Evolutionary conservation across 1,140 invertebrate species (phyloP).

Genomic region (Rhyacophila brunnea): DNA sequence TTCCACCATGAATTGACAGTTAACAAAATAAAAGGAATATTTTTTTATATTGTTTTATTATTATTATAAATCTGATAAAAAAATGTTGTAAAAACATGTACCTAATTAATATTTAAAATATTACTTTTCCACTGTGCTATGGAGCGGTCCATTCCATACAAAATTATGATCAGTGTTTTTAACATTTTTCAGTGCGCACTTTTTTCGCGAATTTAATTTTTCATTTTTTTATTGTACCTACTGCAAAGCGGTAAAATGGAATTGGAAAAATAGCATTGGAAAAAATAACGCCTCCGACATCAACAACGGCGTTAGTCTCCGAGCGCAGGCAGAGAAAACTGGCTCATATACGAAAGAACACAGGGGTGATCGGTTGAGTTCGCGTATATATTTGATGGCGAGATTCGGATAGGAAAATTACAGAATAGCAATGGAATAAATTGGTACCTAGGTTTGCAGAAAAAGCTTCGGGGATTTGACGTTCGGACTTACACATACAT

Average conservation of each 20-base stretch:
- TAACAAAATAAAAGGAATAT: no score
- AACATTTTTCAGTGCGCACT: conserved; percentile 37
- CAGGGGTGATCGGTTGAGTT: background rate
- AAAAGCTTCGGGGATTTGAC: conserved; percentile 37
- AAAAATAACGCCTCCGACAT: conserved; percentile 21
- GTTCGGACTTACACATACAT: conserved; percentile 35
- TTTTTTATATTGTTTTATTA: no score
- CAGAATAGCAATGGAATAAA: conserved; percentile 37
- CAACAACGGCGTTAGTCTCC: conserved; percentile 17
- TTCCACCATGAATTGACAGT: no score
- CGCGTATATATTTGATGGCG: conserved; percentile 7
- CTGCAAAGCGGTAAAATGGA: conserved; percentile 37
- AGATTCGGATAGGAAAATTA: conserved; percentile 31
- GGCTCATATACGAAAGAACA: background rate
- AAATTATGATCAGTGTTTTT: conserved; percentile 37
- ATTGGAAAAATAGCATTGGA: conserved; percentile 37
- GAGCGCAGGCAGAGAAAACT: background rate
- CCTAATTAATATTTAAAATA: no score
- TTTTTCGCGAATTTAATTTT: conserved; percentile 37
- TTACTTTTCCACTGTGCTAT: conserved; percentile 23
- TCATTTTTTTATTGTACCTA: conserved; percentile 36
- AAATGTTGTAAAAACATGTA: no score
- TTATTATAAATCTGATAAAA: no score
- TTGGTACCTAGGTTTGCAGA: conserved; percentile 37
- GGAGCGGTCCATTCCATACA: conserved; percentile 23